Evolutionary conservation across 2,888 invertebrate genomes (phyloP).

Genomic region (Hylaea fasciaria): DNA sequence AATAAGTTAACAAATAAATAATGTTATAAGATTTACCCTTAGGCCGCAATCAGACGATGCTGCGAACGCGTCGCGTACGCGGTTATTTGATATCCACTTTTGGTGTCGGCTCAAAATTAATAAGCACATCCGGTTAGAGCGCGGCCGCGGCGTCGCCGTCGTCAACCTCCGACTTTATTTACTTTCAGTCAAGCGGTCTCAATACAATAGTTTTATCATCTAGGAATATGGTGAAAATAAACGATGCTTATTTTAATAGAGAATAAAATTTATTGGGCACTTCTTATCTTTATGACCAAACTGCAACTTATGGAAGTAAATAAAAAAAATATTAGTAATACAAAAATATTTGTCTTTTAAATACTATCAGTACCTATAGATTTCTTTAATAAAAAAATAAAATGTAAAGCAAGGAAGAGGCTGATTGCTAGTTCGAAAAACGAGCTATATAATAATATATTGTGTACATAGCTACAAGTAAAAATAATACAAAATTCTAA

Average conservation of each 20-base stretch:
- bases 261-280: conserved; percentile 76
- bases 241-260: conserved; percentile 55
- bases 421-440: conserved; percentile 41
- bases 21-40: too few species aligned
- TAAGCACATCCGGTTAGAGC: too few species aligned
- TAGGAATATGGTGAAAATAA: conserved; percentile 41
- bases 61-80: too few species aligned
- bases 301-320: conserved; percentile 63
- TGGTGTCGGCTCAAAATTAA: too few species aligned
- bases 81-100: too few species aligned
- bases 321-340: conserved; percentile 67
- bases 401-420: conserved; percentile 39
- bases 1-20: too few species aligned
- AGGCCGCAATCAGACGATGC: too few species aligned
- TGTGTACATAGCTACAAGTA: conserved; percentile 18
- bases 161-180: too few species aligned
- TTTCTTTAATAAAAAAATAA: conserved; percentile 33
- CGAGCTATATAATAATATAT: background rate
- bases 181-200: too few species aligned
- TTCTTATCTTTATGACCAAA: conserved; percentile 56
- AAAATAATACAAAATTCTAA: conserved; percentile 45
- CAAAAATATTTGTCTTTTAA: conserved; percentile 78
- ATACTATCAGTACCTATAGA: conserved; percentile 48
- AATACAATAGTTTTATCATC: too few species aligned
- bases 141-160: too few species aligned